These are phyloP conservation scores for Eubasilissa splendida DNA, from an alignment of 2,888 invertebrate genomes.

Conservation along the genomic window DNA sequence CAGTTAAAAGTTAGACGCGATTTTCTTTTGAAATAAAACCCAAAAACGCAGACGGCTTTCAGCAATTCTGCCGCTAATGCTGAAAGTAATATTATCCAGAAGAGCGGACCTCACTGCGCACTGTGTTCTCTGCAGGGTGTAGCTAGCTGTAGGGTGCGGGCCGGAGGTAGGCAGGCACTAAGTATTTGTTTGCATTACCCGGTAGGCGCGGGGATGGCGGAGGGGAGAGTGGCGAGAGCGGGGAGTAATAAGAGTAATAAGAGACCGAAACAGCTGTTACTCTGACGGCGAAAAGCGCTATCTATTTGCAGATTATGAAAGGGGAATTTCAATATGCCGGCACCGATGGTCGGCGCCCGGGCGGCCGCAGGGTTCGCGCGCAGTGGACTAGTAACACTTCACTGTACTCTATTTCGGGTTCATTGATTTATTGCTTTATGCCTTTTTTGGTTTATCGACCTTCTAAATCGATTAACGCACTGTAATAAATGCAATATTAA, in stretches of 20 bases:
- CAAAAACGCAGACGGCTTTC: slow-evolving; percentile 12
- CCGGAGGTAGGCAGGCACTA: not conserved
- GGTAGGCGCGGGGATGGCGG: too few species aligned
- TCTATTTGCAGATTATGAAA: slow-evolving; percentile 58
- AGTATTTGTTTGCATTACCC: too few species aligned
- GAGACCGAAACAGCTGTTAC: slow-evolving; percentile 53
- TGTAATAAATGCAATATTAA: too few species aligned
- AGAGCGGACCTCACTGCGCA: slow-evolving; percentile 4
- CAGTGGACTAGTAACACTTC: slow-evolving; percentile 12
- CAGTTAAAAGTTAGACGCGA: not conserved
- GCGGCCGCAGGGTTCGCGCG: not conserved
- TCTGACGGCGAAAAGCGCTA: slow-evolving; percentile 51
- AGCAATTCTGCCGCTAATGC: slow-evolving; percentile 10
- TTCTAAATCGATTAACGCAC: too few species aligned
- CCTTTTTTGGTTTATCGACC: too few species aligned
- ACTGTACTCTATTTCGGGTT: not conserved
- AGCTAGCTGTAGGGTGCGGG: not conserved
- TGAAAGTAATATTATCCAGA: not conserved
- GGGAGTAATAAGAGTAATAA: slow-evolving; percentile 35
- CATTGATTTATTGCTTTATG: not conserved
- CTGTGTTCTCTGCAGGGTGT: too few species aligned
- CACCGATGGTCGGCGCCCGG: slow-evolving; percentile 8
- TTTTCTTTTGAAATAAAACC: slow-evolving; percentile 12
- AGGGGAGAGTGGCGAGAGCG: not conserved
- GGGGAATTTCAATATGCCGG: slow-evolving; percentile 56